Percentiles rank a stretch among this genome's conserved stretches.
These are phyloP conservation scores for Onychorhynchus coronatus DNA, from an alignment of 2,113 vertebrate species.

Conservation along the genomic window DNA sequence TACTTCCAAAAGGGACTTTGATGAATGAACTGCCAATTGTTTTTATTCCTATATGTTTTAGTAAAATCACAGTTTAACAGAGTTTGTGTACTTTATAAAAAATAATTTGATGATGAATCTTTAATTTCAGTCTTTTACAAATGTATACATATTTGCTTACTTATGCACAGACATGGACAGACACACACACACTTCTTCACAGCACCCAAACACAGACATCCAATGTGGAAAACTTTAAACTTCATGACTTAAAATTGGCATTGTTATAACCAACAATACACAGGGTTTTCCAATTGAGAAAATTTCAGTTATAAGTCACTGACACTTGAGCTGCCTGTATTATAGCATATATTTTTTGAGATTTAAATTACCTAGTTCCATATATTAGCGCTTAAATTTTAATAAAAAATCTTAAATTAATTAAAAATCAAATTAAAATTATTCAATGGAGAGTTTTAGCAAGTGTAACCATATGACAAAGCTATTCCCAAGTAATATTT, in stretches of 20 bases:
- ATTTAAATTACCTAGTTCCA: neutral
- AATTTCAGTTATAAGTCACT: constrained; percentile 2
- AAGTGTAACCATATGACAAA: neutral
- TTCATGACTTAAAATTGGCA: neutral
- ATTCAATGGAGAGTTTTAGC: neutral
- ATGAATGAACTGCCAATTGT: constrained; percentile 15
- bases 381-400: neutral
- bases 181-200: neutral
- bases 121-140: neutral
- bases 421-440: neutral
- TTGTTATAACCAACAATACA: neutral
- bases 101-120: neutral
- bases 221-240: neutral
- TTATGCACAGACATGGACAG: neutral
- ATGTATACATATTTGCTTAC: neutral
- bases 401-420: constrained; percentile 6
- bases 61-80: constrained; percentile 25
- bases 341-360: neutral
- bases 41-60: constrained; percentile 23
- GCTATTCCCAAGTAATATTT: neutral
- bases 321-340: neutral
- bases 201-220: neutral
- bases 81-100: constrained; percentile 17
- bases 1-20: neutral
- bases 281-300: neutral